phyloP scores from a whole-genome alignment of 2,113 vertebrate genomes.

The Theristicus caerulescens region DNA sequence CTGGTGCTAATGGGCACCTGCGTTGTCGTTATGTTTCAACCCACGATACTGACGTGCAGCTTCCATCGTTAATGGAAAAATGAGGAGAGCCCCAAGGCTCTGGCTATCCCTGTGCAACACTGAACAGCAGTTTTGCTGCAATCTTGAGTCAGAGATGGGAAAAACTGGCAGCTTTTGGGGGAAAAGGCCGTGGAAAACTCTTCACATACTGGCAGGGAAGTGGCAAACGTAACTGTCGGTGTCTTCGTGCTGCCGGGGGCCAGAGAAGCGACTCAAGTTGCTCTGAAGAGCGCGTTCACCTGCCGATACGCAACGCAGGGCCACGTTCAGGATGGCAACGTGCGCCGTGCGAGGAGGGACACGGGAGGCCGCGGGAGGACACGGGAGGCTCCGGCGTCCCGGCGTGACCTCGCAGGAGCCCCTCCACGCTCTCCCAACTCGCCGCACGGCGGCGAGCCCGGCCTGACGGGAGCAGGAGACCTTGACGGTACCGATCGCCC shows the following conservation, averaged over 20 bases:
- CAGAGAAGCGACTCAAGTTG: fast-evolving
- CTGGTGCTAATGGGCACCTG: not conserved
- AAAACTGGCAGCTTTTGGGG: not conserved
- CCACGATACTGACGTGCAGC: fast-evolving
- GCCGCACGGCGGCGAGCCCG: not conserved
- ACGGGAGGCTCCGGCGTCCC: not conserved
- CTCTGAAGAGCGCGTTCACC: fast-evolving
- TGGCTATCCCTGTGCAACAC: not conserved
- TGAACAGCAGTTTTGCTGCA: not conserved
- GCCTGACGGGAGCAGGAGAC: not conserved
- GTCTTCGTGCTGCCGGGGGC: not conserved
- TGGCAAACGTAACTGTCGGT: fast-evolving
- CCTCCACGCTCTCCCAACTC: fast-evolving
- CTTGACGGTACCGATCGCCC: not conserved
- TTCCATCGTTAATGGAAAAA: not conserved
- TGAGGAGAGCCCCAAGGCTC: not conserved
- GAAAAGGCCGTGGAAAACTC: fast-evolving
- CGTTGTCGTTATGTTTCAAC: fast-evolving
- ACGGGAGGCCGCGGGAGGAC: not conserved
- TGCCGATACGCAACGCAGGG: not conserved
- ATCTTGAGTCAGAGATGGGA: not conserved
- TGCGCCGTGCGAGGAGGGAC: not conserved
- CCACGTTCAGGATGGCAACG: no score
- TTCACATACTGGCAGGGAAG: no score
- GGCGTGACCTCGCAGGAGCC: not conserved